Evolutionary conservation across 2,888 invertebrate species (phyloP).

Genomic region (Ophioninae sp.): DNA sequence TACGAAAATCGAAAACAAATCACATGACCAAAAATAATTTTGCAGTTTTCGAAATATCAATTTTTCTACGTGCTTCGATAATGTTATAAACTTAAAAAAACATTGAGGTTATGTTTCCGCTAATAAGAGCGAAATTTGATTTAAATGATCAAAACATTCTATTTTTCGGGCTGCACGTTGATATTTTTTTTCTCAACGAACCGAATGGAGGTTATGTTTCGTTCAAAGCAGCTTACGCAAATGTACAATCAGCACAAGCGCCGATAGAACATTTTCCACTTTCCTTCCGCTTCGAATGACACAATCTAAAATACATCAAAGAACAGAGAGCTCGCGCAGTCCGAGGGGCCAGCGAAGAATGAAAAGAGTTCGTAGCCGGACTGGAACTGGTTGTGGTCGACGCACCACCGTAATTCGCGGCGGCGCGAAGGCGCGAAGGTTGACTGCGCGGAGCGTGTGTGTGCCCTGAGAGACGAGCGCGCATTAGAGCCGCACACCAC

Average conservation of each 20-base stretch:
- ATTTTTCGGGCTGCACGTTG: too few relatives aligned
- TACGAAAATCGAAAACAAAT: too few relatives aligned
- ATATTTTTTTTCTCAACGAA: not conserved
- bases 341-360: not conserved
- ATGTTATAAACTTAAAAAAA: too few relatives aligned
- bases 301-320: not conserved
- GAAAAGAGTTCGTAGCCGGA: conserved; percentile 50
- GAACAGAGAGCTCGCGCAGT: not conserved
- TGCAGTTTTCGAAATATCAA: too few relatives aligned
- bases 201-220: not conserved
- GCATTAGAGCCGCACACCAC: not conserved
- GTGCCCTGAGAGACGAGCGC: not conserved
- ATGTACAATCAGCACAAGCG: not conserved
- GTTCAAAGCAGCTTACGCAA: not conserved
- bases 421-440: conserved; percentile 38
- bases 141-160: too few relatives aligned
- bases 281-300: not conserved
- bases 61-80: too few relatives aligned
- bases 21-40: too few relatives aligned
- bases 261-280: not conserved
- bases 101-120: too few relatives aligned
- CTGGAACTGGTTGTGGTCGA: conserved; percentile 65
- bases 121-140: too few relatives aligned
- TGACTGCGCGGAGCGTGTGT: conserved; percentile 35
- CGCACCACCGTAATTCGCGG: conserved; percentile 57